Conservation (phyloP, 2,888 invertebrate species). For the Pyrochroa serraticornis region DNA sequence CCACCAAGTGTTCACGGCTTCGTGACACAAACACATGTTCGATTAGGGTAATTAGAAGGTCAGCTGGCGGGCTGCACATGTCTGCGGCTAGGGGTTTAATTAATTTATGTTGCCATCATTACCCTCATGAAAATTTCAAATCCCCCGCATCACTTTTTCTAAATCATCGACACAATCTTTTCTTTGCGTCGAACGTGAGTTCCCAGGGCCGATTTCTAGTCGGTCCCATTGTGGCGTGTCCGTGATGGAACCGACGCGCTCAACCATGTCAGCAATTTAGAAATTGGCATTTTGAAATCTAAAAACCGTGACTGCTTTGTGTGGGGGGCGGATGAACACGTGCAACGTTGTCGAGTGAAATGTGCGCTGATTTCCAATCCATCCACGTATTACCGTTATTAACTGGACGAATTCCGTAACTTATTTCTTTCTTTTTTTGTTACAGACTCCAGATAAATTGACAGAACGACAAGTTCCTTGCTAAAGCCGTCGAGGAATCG, state of each 20-base stretch:
- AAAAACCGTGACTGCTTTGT: slow-evolving; percentile 44
- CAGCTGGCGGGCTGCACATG: slow-evolving; percentile 36
- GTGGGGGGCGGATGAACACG: slow-evolving; percentile 44
- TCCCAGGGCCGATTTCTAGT: slow-evolving; percentile 29
- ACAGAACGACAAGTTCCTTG: slow-evolving; percentile 60
- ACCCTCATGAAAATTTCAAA: slow-evolving; percentile 41
- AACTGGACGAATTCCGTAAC: slow-evolving; percentile 11
- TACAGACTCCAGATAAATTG: slow-evolving; percentile 70
- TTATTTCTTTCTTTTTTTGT: slow-evolving; percentile 53
- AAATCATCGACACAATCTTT: too few relatives aligned
- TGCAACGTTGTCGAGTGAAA: slow-evolving; percentile 40
- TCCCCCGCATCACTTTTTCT: not conserved
- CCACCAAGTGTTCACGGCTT: slow-evolving; percentile 29
- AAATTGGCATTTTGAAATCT: slow-evolving; percentile 48
- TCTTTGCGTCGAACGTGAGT: too few relatives aligned
- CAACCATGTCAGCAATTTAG: slow-evolving; percentile 42
- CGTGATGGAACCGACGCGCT: slow-evolving; percentile 29
- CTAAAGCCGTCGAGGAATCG: slow-evolving; percentile 12
- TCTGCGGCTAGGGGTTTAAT: slow-evolving; percentile 38
- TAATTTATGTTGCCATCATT: slow-evolving; percentile 42
- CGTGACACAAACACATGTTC: slow-evolving; percentile 36
- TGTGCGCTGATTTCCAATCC: slow-evolving; percentile 30
- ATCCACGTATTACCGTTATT: slow-evolving; percentile 20
- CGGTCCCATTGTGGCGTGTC: slow-evolving; percentile 31
- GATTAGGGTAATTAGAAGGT: slow-evolving; percentile 34